Conservation (phyloP, 2,888 invertebrate genomes). For the Acanthococcus lagerstroemiae region DNA sequence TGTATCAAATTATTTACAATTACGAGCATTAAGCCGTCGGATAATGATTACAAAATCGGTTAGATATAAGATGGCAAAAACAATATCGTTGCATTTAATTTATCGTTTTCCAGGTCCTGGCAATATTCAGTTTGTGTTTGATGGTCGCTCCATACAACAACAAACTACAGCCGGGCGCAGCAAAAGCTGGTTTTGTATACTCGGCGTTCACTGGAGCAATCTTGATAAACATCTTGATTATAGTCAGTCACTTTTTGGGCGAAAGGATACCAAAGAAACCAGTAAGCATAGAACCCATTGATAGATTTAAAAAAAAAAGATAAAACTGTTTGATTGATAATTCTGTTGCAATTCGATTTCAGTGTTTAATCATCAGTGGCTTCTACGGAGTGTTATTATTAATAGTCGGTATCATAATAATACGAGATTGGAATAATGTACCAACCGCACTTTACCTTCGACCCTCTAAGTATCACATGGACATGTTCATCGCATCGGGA, state of each 20-base stretch:
- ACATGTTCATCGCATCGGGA: conserved; percentile 55
- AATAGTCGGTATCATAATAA: conserved; percentile 54
- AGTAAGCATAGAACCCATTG: conserved; percentile 39
- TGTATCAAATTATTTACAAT: neutral
- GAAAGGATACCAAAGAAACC: conserved; percentile 56
- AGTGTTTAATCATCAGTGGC: conserved; percentile 52
- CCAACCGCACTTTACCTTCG: conserved; percentile 46
- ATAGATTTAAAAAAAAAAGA: neutral
- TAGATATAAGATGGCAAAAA: no score
- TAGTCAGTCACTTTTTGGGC: conserved; percentile 51
- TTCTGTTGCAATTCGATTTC: conserved; percentile 36
- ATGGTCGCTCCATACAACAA: conserved; percentile 54
- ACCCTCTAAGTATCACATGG: conserved; percentile 56
- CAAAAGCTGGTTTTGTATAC: conserved; percentile 56
- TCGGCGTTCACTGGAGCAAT: conserved; percentile 56
- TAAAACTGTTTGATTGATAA: neutral
- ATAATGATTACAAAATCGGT: no score
- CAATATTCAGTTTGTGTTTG: conserved; percentile 53
- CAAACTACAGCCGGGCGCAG: conserved; percentile 47
- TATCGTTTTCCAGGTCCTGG: conserved; percentile 40
- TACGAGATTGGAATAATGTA: conserved; percentile 46
- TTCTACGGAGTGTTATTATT: conserved; percentile 54
- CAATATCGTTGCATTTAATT: no score
- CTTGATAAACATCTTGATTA: conserved; percentile 53
- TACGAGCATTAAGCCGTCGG: neutral